Conservation (phyloP, 2,797 vertebrate species). For the Neomorphus geoffroyi region DNA sequence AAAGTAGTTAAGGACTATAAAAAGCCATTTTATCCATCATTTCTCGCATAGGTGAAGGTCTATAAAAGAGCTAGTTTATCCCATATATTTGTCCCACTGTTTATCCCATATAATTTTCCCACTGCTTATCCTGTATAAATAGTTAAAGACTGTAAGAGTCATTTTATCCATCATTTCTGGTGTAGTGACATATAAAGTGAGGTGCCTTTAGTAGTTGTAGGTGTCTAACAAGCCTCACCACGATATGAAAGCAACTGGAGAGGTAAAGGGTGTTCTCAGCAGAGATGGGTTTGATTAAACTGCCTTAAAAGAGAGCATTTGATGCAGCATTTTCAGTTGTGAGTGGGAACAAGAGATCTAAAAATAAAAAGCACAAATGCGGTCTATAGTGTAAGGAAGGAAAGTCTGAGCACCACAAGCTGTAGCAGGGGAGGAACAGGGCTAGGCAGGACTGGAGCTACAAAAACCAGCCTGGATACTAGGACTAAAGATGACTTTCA, state of each 20-base stretch:
- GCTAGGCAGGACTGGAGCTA: not conserved
- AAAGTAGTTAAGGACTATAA: not conserved
- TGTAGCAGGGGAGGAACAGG: not conserved
- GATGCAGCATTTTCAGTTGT: not conserved
- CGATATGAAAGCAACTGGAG: not conserved
- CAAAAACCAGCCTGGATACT: not conserved
- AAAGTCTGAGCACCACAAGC: not conserved
- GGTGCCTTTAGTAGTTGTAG: not conserved
- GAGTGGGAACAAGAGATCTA: not conserved
- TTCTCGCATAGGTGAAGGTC: not conserved
- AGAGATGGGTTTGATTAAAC: not conserved
- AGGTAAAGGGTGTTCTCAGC: not conserved
- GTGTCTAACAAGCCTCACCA: not conserved
- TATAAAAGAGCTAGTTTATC: not conserved
- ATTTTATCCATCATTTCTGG: not conserved
- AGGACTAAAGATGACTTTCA: not conserved
- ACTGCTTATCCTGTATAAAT: not conserved
- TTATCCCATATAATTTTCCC: not conserved
- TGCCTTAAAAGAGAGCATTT: not conserved
- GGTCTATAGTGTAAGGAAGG: not conserved
- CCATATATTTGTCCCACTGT: not conserved
- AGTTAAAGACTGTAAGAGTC: not conserved
- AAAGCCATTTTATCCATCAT: not conserved
- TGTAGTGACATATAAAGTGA: not conserved
- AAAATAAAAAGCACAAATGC: rapidly evolving